Percentiles rank a stretch among this genome's conserved stretches.
These are phyloP conservation scores for Lucifuga dentata DNA, from an alignment of 2,113 vertebrate species.

Conservation along the genomic window DNA sequence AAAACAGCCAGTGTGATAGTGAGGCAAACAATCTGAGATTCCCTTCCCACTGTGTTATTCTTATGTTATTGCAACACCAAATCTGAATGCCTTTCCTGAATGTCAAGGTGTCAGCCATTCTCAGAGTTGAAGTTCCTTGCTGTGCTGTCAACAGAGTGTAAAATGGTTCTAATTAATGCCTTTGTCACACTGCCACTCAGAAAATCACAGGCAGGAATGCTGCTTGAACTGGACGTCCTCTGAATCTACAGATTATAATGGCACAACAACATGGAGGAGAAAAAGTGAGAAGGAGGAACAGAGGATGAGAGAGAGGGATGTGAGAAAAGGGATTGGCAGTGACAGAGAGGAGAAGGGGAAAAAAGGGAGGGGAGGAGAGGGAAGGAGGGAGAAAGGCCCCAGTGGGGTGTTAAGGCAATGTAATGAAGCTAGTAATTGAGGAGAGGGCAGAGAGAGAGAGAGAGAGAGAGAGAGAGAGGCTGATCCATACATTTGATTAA, in stretches of 20 bases:
- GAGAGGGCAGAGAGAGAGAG: constrained; percentile 77
- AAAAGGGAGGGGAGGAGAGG: constrained; percentile 38
- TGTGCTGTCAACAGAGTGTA: constrained; percentile 6
- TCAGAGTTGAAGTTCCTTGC: constrained; percentile 9
- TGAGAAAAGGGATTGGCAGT: constrained; percentile 4
- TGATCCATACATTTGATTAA: constrained; percentile 82
- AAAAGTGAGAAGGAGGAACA: constrained; percentile 23
- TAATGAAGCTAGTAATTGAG: constrained; percentile 83
- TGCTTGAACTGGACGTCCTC: constrained; percentile 6
- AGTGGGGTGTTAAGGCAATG: constrained; percentile 79
- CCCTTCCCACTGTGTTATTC: background rate
- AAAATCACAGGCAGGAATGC: constrained; percentile 13
- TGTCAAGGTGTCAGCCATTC: background rate
- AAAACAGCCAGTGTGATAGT: constrained; percentile 5
- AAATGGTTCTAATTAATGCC: constrained; percentile 8
- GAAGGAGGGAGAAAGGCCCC: constrained; percentile 67
- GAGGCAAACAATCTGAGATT: constrained; percentile 14
- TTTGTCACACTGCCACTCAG: constrained; percentile 12
- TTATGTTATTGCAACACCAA: constrained; percentile 13
- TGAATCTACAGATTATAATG: constrained; percentile 13
- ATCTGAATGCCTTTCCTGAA: background rate
- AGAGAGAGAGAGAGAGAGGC: constrained; percentile 70
- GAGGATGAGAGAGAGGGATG: background rate
- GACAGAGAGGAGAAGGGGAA: constrained; percentile 15
- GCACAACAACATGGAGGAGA: constrained; percentile 18